Percentiles rank a stretch among this genome's conserved stretches.
Conservation (phyloP, 2,888 invertebrate species). For the Patella pellucida region DNA sequence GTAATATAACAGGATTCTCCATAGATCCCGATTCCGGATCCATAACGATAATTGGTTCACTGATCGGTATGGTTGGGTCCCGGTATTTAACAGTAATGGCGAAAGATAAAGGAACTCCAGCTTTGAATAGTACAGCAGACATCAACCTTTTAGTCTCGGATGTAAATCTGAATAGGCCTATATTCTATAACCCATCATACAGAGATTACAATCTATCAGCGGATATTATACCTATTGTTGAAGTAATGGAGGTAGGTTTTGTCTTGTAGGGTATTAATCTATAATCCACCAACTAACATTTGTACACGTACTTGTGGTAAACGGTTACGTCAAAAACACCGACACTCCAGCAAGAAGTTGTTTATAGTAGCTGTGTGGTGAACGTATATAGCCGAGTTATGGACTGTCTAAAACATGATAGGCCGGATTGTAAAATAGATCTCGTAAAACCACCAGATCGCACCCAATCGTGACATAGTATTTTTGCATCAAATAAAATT, state of each 20-base stretch:
- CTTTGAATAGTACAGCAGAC: conserved; percentile 28
- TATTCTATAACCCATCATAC: conserved; percentile 39
- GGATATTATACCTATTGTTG: conserved; percentile 26
- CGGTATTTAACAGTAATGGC: conserved; percentile 44
- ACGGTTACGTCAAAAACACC: no score
- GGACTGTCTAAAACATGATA: no score
- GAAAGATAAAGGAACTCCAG: conserved; percentile 44
- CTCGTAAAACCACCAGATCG: no score
- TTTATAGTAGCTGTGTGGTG: no score
- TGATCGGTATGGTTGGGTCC: conserved; percentile 78
- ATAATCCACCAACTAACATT: no score
- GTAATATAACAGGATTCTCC: conserved; percentile 89
- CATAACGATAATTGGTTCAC: conserved; percentile 85
- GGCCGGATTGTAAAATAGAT: no score
- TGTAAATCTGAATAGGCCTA: conserved; percentile 90
- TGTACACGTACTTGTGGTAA: no score
- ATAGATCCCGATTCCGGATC: conserved; percentile 83
- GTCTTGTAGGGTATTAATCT: background rate
- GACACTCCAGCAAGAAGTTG: no score
- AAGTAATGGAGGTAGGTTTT: conserved; percentile 28
- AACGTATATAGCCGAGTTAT: no score
- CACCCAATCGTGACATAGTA: no score
- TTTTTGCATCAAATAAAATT: no score
- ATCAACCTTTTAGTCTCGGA: conserved; percentile 83
- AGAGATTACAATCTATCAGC: conserved; percentile 12